Base-by-base conservation (phyloP, 2,888 invertebrate species). In the Linyphia triangularis region DNA sequence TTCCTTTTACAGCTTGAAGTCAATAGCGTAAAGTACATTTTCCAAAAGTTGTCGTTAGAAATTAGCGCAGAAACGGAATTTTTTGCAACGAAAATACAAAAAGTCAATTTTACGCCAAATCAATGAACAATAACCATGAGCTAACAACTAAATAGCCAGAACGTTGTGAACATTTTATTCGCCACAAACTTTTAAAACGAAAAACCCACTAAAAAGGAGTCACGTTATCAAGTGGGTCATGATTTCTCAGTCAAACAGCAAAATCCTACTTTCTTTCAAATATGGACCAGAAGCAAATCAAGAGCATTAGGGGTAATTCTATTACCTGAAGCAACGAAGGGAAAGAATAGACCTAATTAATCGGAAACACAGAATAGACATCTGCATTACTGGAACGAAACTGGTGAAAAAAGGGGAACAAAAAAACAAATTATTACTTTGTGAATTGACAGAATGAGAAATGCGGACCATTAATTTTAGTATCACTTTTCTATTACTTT, bases 211-310 rank as follows among this genome's bases (percentile, higher is more conserved):
- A 51, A 51, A 51, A n/a, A 51, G 16, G 13, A 13, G 51, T n/a
- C 51, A 51, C 43, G 24, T 5, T 43, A 24, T 16, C 40, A 70
- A 43, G 70, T 51, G 24, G 70, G 70, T 70, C 70, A 43, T 16
- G 43, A 51, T 70, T 70, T 70, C 43, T 43, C n/a, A 5, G 43
- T 59, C 43, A 16, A 13, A 5, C 51, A 51, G 16, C 10, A 19
- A 33, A 73, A 57, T 57, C 57, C 30, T 28, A 30, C 30, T 59
- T 73, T 72, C 72, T 26, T 43, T 51, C 51, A n/a, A 72, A 72
- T 59, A 33, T 57, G 57, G 59, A 33, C 73, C 30, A 70, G 43
- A 24, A 70, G 70, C 70, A 59, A 57, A 73, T 59, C 73, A 73
- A 59, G 57, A 30, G 73, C 57, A 73, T 26, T 22, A 1, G 51